phyloP scores from a whole-genome alignment of 2,113 vertebrate genomes.

The Poeciliopsis retropinna region DNA sequence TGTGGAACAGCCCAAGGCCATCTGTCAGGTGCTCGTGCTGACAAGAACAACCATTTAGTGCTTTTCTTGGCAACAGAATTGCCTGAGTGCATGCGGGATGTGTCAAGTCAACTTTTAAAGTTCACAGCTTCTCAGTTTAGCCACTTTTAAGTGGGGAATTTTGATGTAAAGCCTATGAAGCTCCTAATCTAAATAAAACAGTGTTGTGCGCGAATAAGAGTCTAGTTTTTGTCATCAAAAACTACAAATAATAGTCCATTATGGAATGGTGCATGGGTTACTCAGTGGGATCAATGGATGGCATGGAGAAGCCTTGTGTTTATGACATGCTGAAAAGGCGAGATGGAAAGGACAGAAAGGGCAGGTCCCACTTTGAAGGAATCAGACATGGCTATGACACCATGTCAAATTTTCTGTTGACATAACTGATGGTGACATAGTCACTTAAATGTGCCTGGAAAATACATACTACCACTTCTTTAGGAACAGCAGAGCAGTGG shows the following conservation, averaged over 20 bases:
- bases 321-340: too few relatives aligned
- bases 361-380: too few relatives aligned
- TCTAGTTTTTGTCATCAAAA: background rate
- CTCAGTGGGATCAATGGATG: too few relatives aligned
- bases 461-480: too few relatives aligned
- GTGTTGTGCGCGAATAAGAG: background rate
- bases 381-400: too few relatives aligned
- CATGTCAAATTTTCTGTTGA: too few relatives aligned
- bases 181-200: background rate
- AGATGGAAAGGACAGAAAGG: too few relatives aligned
- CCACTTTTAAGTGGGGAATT: background rate
- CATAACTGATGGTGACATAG: too few relatives aligned
- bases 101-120: constrained; percentile 22
- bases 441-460: too few relatives aligned
- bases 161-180: background rate
- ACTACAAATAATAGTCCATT: background rate
- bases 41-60: constrained; percentile 59
- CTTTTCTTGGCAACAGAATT: constrained; percentile 27
- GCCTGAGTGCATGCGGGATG: constrained; percentile 4
- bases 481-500: too few relatives aligned
- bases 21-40: constrained; percentile 64
- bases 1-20: constrained; percentile 56
- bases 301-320: too few relatives aligned
- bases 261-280: too few relatives aligned
- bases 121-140: constrained; percentile 31